Base-by-base conservation (phyloP, 2,888 invertebrate genomes). In the Argynnis bischoffii region DNA sequence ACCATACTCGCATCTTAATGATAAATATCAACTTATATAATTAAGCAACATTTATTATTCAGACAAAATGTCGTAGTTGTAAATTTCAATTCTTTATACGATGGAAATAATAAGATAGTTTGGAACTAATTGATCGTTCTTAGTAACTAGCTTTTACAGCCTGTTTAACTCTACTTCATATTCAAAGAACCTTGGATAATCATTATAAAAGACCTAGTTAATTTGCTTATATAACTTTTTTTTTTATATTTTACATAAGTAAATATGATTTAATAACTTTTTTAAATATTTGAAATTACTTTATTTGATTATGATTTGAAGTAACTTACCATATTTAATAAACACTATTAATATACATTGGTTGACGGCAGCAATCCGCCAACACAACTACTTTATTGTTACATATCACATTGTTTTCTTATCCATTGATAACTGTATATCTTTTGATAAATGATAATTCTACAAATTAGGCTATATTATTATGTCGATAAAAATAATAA, bases 361-460 rank as follows among this genome's bases (percentile, higher is more conserved):
- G 83, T 79, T 76, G 85, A 84, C 86, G 82, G 79, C 78, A 64
- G 69, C 69, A 75, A 78, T 72, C 74, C 85, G 84, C 85, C 87
- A 86, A 85, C 85, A 73, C 84, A 78, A 89, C 89, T 90, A 81
- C 66, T 77, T 81, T 72, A 69, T 55, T 77, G 77, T 84, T 82
- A 82, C 80, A 83, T 72, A 74, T 79, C 75, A 78, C 68, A 73
- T 79, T 81, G 80, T 79, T 26, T 26, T 26, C 79, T 83, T 89
- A 89, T 89, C 88, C 73, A 64, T 55, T 73, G 90, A 89, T 89
- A 90, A 69, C 74, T 59, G 54, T 65, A 74, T 86, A 89, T 86
- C 83, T 75, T 14, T 60, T 72, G 87, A 87, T 83, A 84, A 78
- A 59, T 76, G 77, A 80, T 86, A 84, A 86, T 81, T 83, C 78